A percentile compares a stretch with the other conserved stretches of the same genome.
Conservation (phyloP, 2,113 vertebrate species). For the Mixornis gularis region DNA sequence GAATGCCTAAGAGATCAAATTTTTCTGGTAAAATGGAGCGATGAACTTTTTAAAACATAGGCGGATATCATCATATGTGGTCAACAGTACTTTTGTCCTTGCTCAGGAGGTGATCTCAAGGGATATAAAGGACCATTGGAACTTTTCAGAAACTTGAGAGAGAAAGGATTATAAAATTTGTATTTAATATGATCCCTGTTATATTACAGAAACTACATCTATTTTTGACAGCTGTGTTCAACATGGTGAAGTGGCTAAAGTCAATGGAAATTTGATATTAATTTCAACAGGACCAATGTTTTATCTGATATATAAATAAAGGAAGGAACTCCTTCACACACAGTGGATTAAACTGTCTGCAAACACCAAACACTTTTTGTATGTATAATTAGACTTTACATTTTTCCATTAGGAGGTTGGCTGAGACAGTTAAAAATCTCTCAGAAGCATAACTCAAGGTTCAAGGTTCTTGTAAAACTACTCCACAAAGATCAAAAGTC, state of each 20-base stretch:
- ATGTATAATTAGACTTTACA: not conserved
- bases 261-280: not conserved
- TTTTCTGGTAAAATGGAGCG: not conserved
- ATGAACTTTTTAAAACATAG: not conserved
- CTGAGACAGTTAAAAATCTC: not conserved
- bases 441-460: not conserved
- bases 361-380: not conserved
- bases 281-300: not conserved
- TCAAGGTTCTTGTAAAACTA: constrained; percentile 2
- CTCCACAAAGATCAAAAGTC: not conserved
- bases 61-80: not conserved
- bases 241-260: not conserved
- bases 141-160: not conserved
- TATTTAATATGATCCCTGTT: not conserved
- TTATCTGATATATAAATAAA: not conserved
- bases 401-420: not conserved
- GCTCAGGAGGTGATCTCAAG: not conserved
- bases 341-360: not conserved
- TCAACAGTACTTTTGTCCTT: not conserved
- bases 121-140: not conserved
- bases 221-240: not conserved
- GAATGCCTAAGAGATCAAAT: not conserved
- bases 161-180: not conserved
- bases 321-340: not conserved
- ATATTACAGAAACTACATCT: not conserved